These are phyloP conservation scores for Scaptomyza tumidula DNA, from an alignment of 2,888 invertebrate genomes.

Conservation along the genomic window DNA sequence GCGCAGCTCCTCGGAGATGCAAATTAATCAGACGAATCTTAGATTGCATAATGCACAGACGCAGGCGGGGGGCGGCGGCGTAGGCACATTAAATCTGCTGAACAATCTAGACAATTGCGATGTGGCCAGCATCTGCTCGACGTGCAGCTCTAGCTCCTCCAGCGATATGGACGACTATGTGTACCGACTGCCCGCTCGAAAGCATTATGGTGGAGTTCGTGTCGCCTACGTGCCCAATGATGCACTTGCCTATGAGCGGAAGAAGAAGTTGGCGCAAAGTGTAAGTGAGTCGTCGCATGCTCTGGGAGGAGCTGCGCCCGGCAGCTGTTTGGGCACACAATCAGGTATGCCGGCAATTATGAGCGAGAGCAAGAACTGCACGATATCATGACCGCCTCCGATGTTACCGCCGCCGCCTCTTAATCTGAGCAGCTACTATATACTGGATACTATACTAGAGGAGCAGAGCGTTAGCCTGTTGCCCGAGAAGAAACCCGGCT, in stretches of 20 bases:
- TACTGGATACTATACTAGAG: conserved; percentile 81
- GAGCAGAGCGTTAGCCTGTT: conserved; percentile 76
- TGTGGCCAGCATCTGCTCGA: conserved; percentile 93
- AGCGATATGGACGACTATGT: conserved; percentile 95
- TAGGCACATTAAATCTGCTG: conserved; percentile 60
- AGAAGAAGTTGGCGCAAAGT: conserved; percentile 86
- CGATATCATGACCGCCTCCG: conserved; percentile 90
- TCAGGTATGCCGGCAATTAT: conserved; percentile 60
- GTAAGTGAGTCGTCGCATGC: conserved; percentile 18
- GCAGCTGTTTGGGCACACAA: conserved; percentile 31
- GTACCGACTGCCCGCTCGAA: conserved; percentile 92
- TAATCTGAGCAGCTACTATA: conserved; percentile 81
- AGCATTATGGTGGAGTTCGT: conserved; percentile 94
- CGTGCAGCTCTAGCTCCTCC: conserved; percentile 93
- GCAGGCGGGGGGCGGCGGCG: conserved; percentile 67
- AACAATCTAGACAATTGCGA: conserved; percentile 85
- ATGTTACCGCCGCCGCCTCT: conserved; percentile 80
- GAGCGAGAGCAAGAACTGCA: conserved; percentile 91
- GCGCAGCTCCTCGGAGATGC: conserved; percentile 84
- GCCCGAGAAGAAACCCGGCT: conserved; percentile 79
- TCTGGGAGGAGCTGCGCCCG: conserved; percentile 4
- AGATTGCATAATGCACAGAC: conserved; percentile 82
- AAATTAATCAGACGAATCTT: conserved; percentile 83
- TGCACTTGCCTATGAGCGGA: conserved; percentile 91
- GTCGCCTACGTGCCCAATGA: conserved; percentile 97